phyloP scores from a whole-genome alignment of 2,113 vertebrate species.

The Hippoglossus stenolepis region DNA sequence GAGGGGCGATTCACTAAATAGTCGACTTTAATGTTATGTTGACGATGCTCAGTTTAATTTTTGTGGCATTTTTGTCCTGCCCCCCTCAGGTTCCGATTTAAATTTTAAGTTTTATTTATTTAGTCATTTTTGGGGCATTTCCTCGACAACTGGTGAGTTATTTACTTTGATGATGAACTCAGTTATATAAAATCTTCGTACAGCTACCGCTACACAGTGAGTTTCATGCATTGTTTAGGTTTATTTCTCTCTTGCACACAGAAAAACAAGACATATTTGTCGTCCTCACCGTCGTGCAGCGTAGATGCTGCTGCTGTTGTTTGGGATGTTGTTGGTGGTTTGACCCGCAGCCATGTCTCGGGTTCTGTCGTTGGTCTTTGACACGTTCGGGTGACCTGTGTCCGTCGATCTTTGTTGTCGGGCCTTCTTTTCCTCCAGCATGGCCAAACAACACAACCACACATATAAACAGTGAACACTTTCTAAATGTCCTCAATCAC shows the following conservation, averaged over 20 bases:
- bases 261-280: too few species aligned
- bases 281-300: constrained; percentile 50
- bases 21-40: too few species aligned
- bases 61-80: too few species aligned
- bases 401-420: not conserved
- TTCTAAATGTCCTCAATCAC: not conserved
- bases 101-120: too few species aligned
- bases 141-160: too few species aligned
- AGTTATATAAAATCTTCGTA: too few species aligned
- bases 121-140: too few species aligned
- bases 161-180: too few species aligned
- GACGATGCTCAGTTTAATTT: too few species aligned
- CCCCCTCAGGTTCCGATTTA: too few species aligned
- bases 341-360: not conserved
- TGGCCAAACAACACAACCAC: constrained; percentile 18
- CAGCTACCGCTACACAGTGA: not conserved
- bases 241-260: too few species aligned
- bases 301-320: rapidly evolving
- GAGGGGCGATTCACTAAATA: too few species aligned
- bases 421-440: constrained; percentile 60
- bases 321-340: not conserved
- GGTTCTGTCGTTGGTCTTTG: not conserved
- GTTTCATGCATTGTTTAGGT: not conserved
- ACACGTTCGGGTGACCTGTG: not conserved
- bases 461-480: not conserved